Conservation (phyloP, 2,888 invertebrate species). For the Archips xylosteana region DNA sequence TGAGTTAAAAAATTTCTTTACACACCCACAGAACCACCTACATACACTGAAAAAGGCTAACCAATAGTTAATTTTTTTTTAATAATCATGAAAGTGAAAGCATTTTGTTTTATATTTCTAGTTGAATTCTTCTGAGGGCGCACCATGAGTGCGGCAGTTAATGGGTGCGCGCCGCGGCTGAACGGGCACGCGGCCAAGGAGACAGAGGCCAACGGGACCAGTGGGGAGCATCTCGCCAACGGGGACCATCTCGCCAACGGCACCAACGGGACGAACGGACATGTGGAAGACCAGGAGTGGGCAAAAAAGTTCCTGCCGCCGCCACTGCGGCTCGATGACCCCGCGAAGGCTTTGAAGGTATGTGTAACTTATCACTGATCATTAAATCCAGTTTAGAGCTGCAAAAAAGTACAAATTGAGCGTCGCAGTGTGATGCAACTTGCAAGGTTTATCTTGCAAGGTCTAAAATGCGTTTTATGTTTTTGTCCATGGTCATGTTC, state of each 20-base stretch:
- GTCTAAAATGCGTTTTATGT: too few relatives aligned
- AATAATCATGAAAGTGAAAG: background rate
- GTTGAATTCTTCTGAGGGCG: background rate
- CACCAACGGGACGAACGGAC: constrained; percentile 32
- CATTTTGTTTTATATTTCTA: constrained; percentile 12
- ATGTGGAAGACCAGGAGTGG: constrained; percentile 53
- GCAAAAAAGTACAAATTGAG: too few relatives aligned
- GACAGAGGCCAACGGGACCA: constrained; percentile 31
- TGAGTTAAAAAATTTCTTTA: too few relatives aligned
- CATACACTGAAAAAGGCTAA: too few relatives aligned
- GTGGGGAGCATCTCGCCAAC: constrained; percentile 34
- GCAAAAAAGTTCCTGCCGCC: constrained; percentile 73
- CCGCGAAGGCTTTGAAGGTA: constrained; percentile 71
- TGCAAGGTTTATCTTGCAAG: too few relatives aligned
- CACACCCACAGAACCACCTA: too few relatives aligned
- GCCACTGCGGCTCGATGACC: constrained; percentile 67
- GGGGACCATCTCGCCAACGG: constrained; percentile 37
- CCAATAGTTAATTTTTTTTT: too few relatives aligned
- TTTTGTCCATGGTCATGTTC: too few relatives aligned
- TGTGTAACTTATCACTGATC: background rate
- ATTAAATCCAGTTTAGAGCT: too few relatives aligned
- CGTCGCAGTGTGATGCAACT: too few relatives aligned
- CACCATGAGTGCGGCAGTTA: constrained; percentile 46
- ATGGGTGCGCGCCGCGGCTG: constrained; percentile 47
- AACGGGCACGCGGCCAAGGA: constrained; percentile 42